These are phyloP conservation scores for Psittacula echo DNA, from an alignment of 2,797 vertebrate genomes.

Conservation along the genomic window DNA sequence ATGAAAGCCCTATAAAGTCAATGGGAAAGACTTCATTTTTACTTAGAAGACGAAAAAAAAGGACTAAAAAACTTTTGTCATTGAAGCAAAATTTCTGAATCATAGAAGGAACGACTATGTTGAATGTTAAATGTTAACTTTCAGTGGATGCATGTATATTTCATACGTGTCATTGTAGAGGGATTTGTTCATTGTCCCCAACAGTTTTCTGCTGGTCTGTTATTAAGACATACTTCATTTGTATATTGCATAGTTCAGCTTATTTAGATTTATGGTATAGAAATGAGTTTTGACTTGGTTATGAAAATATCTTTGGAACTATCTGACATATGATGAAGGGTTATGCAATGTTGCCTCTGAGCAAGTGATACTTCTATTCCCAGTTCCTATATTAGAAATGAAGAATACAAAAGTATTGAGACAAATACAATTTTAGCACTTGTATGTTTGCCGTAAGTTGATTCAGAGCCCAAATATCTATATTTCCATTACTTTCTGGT, in stretches of 20 bases:
- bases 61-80: accelerated
- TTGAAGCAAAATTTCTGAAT: not conserved
- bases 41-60: not conserved
- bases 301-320: not conserved
- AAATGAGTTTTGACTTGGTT: not conserved
- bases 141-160: not conserved
- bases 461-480: not conserved
- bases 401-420: not conserved
- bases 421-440: not conserved
- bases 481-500: not conserved
- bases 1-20: not conserved
- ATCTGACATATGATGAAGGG: not conserved
- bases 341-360: not conserved
- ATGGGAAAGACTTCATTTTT: not conserved
- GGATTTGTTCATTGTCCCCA: not conserved
- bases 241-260: not conserved
- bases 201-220: not conserved
- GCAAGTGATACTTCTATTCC: not conserved
- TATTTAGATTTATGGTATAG: accelerated
- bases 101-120: not conserved
- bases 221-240: not conserved
- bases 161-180: not conserved
- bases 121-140: not conserved
- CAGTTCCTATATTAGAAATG: not conserved
- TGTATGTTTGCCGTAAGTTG: not conserved